phyloP scores from a whole-genome alignment of 2,113 vertebrate species.

The Crotalus horridus region DNA sequence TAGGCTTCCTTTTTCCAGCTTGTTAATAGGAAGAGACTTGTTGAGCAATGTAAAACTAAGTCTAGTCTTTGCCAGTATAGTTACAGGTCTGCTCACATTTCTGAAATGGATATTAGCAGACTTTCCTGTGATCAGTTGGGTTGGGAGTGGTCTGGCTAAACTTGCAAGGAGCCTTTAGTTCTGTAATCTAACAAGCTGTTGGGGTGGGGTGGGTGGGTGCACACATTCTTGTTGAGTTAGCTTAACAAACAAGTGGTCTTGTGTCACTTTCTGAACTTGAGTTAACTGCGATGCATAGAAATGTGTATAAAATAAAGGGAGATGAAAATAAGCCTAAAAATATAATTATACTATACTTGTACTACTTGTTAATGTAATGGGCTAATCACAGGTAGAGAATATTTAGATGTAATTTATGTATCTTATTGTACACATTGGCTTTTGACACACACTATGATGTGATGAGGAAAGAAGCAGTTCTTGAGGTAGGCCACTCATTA shows the following conservation, averaged over 20 bases:
- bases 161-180: constrained; percentile 57
- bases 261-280: constrained; percentile 9
- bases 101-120: constrained; percentile 63
- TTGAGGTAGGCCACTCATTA: constrained; percentile 57
- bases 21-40: constrained; percentile 43
- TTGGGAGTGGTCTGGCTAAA: constrained; percentile 58
- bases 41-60: constrained; percentile 63
- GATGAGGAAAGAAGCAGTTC: constrained; percentile 56
- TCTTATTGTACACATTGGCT: constrained; percentile 52
- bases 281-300: neutral
- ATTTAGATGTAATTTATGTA: constrained; percentile 56
- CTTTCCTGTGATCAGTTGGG: constrained; percentile 62
- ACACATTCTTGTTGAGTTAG: neutral
- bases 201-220: neutral
- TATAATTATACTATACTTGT: constrained; percentile 58
- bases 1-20: constrained; percentile 51
- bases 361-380: constrained; percentile 43
- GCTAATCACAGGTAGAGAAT: constrained; percentile 51
- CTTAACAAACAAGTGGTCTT: constrained; percentile 7
- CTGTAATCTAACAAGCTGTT: neutral
- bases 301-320: neutral
- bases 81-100: constrained; percentile 59
- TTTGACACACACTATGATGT: constrained; percentile 52
- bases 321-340: constrained; percentile 48
- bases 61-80: constrained; percentile 49